These are phyloP conservation scores for Listrodromus nycthemerus DNA, from an alignment of 2,888 invertebrate species.

Conservation along the genomic window DNA sequence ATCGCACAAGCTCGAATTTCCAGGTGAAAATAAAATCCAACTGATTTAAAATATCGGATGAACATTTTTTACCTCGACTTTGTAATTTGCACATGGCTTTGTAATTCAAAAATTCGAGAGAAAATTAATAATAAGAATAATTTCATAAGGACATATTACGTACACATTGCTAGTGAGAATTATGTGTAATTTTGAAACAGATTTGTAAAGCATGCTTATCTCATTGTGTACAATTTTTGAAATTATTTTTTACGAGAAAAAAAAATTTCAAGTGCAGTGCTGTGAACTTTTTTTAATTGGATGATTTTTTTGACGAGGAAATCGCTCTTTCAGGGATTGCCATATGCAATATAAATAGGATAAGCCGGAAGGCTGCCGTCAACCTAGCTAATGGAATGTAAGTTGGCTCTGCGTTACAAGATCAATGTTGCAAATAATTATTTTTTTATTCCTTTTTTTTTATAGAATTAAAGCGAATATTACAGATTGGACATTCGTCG, in stretches of 20 bases:
- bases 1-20: slow-evolving; percentile 67
- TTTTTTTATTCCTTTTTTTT: slow-evolving; percentile 23
- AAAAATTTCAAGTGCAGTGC: no score
- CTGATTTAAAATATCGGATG: neutral
- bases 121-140: no score
- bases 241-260: no score
- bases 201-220: neutral
- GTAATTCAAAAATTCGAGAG: no score
- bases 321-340: slow-evolving; percentile 60
- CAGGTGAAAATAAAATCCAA: slow-evolving; percentile 67
- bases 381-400: slow-evolving; percentile 66
- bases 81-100: neutral
- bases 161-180: neutral
- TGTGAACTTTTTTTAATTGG: no score
- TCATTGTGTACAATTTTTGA: neutral
- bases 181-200: no score
- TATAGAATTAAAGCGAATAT: slow-evolving; percentile 67
- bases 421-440: neutral
- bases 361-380: slow-evolving; percentile 65
- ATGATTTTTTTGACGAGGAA: neutral
- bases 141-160: neutral
- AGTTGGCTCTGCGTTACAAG: slow-evolving; percentile 34
- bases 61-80: neutral
- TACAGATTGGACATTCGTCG: slow-evolving; percentile 56
- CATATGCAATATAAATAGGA: slow-evolving; percentile 70